Evolutionary conservation across 2,888 invertebrate genomes (phyloP).

Genomic region (Steromphala cineraria): DNA sequence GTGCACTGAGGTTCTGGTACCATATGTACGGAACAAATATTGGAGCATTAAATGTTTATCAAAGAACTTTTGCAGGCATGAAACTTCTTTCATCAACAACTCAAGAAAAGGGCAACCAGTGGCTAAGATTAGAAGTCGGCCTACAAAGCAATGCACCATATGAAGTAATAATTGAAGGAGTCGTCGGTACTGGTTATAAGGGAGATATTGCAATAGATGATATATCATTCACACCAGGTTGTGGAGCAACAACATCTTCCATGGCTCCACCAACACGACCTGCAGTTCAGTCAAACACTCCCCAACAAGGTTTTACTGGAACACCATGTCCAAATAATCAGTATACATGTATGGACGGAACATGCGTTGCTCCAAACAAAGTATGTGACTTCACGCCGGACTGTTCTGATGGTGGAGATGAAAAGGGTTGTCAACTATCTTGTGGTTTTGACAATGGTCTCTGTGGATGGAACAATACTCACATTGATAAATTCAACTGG

Average conservation of each 20-base stretch:
- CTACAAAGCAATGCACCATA: constrained; percentile 45
- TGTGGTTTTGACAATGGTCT: constrained; percentile 66
- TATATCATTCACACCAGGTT: constrained; percentile 66
- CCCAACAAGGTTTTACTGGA: constrained; percentile 15
- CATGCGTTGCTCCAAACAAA: constrained; percentile 47
- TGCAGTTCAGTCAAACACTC: constrained; percentile 34
- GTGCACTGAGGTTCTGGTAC: constrained; percentile 68
- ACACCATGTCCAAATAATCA: constrained; percentile 28
- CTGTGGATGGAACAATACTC: constrained; percentile 64
- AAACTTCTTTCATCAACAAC: constrained; percentile 36
- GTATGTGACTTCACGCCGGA: constrained; percentile 51
- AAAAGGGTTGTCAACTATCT: constrained; percentile 49
- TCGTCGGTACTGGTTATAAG: constrained; percentile 58
- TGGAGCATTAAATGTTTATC: constrained; percentile 54
- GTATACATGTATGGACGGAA: constrained; percentile 43
- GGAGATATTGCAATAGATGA: constrained; percentile 72
- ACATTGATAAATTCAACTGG: constrained; percentile 65
- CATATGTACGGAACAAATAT: constrained; percentile 67
- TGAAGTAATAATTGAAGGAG: constrained; percentile 64
- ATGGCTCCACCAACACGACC: constrained; percentile 36
- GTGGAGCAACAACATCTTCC: constrained; percentile 38
- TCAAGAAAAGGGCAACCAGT: constrained; percentile 49
- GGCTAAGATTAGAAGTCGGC: constrained; percentile 45
- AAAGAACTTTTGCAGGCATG: constrained; percentile 42
- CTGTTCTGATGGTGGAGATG: constrained; percentile 48